phyloP scores from a whole-genome alignment of 2,113 vertebrate species.

The Caranx melampygus region DNA sequence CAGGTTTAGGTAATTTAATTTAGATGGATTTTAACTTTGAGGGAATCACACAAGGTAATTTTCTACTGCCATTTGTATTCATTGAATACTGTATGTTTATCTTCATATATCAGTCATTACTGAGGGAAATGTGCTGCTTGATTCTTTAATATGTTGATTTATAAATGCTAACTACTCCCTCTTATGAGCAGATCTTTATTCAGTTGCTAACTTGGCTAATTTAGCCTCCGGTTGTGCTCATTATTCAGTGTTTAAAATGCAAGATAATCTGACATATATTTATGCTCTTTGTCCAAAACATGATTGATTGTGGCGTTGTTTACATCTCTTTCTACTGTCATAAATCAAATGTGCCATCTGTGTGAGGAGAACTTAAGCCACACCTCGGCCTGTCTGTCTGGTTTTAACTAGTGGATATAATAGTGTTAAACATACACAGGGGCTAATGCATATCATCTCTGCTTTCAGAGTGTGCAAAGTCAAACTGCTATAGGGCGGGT shows the following conservation, averaged over 20 bases:
- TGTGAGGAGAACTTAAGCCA: not conserved
- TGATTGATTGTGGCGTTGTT: not conserved
- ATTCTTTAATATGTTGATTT: not conserved
- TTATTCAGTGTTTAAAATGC: not conserved
- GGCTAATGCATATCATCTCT: conserved; percentile 20
- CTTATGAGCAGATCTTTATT: not conserved
- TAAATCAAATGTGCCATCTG: not conserved
- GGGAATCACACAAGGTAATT: no score
- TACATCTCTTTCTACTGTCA: not conserved
- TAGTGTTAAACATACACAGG: conserved; percentile 1
- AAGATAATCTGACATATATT: not conserved
- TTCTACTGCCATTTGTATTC: no score
- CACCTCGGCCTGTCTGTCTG: not conserved
- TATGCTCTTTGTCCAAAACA: not conserved
- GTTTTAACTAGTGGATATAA: conserved; percentile 36
- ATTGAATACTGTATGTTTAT: not conserved
- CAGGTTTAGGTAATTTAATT: no score
- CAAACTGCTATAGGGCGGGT: not conserved
- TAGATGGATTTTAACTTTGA: no score
- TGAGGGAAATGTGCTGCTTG: no score
- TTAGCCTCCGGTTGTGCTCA: not conserved
- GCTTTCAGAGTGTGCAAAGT: conserved; percentile 18
- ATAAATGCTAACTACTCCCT: not conserved
- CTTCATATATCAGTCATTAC: not conserved
- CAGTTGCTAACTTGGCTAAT: no score